Evolutionary conservation across 2,797 vertebrate genomes (phyloP), one percentile per base, ranked within the genome.

Genomic region (Perodicticus potto): DNA sequence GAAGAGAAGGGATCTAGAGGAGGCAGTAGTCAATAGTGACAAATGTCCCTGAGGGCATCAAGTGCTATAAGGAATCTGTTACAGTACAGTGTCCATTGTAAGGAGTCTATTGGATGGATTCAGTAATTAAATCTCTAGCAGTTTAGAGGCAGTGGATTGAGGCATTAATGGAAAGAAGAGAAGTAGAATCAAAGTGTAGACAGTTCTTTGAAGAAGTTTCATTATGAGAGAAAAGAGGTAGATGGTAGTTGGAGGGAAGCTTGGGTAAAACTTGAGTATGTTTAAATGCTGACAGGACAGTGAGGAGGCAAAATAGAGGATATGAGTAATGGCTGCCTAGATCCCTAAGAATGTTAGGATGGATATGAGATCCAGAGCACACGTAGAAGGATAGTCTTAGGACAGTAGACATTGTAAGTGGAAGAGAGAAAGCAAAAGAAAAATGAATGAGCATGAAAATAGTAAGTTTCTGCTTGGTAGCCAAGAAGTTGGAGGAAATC

Each of bases 401-500:
- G 53, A 77, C 37, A 81, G 29, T 40, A 57, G n/a, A 49, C 55
- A 32, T 13, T 69, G n/a, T 87, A 80, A 87, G 17, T 76, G 17
- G 67, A 55, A 72, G 57, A 55, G 61, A 83, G 14, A 12, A 85
- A 61, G 40, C 40, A 40, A 40, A 55, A 37, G 69, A 73, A 53
- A 81, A 81, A 23, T 10, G 27, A 65, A 53, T 45, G 45, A 45
- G 45, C 45, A 70, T 80, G 57, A 67, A 82, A 93, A 25, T 7
- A 27, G 19, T 37, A 72, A 45, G 53, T 85, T 45, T 90, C 34
- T 57, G 8, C 12, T 83, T 94, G 40, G 27, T 45, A 69, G 32
- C 49, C 49, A 86, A 81, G 70, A 86, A 85, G 57, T n/a, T 92
- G 55, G 53, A 86, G 77, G 37, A 94, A 65, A 85, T 91, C n/a